Evolutionary conservation across 2,797 vertebrate genomes (phyloP), one percentile per base, ranked within the genome.

Genomic region (Typhlichthys subterraneus): DNA sequence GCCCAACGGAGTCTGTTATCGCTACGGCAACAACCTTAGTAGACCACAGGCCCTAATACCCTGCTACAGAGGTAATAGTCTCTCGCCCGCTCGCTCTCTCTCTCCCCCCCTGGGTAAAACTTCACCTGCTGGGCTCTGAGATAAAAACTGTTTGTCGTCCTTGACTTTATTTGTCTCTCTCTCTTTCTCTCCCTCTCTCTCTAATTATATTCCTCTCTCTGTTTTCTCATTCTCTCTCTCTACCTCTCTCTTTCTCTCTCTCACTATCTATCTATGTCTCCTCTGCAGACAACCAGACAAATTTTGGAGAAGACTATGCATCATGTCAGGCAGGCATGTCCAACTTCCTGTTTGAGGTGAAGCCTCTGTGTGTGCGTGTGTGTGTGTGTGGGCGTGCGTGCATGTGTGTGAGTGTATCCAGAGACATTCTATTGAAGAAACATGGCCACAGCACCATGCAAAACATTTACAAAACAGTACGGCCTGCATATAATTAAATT

Each of bases 321-420:
- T 96, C 96, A 0, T 99, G 97, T 89, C 97, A 99, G 84, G 97
- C 94, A 63, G 97, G 97, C 57, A 98, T 96, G 72, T 89, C 89
- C 48, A 88, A 85, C 76, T 73, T 84, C 61, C 69, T 87, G 67
- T 87, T 81, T 0, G 59, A 89, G 89, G 87, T 88, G 38, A n/a
- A 59, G 8, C 55, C 14, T 42, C 15, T 12, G 14, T 46, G 13
- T 33, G 19, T 15, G 23, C 33, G 17, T 29, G 15, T 33, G 23
- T 51, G 17, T 51, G 9, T 61, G 45, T 61, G 12, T 53, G 31
- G 13, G 13, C 11, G 11, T 14, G 9, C 17, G 13, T 67, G 4
- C 14, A n/a, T 45, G 2, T 52, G 15, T 62, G 57, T 38, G 5
- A 17, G 11, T 52, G 23, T 23, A 23, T 3, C 23, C 23, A 23